Conservation (phyloP, 2,113 vertebrate genomes). For the Sminthopsis crassicaudata region DNA sequence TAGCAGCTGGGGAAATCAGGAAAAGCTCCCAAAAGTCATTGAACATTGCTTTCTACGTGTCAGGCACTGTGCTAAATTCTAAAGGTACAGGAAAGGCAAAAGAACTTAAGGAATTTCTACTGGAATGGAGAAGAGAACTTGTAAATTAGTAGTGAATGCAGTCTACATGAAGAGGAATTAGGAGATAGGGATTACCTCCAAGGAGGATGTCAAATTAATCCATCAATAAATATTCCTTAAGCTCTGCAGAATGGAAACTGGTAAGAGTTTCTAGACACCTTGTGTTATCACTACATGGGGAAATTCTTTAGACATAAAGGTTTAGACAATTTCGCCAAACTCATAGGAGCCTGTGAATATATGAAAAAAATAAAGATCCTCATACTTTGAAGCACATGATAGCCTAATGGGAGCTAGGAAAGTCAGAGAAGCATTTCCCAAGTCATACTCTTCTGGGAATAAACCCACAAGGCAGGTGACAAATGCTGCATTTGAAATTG, state of each 20-base stretch:
- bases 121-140: not conserved
- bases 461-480: slow-evolving; percentile 44
- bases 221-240: not conserved
- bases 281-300: not conserved
- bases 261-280: not conserved
- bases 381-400: slow-evolving; percentile 26
- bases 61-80: too few species aligned
- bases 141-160: not conserved
- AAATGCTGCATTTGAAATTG: slow-evolving; percentile 15
- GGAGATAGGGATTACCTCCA: not conserved
- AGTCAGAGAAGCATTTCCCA: slow-evolving; percentile 44
- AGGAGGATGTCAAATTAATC: not conserved
- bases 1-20: too few species aligned
- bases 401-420: slow-evolving; percentile 56
- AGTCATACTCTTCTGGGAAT: slow-evolving; percentile 18
- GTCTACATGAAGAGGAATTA: not conserved
- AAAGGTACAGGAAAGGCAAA: too few species aligned
- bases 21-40: too few species aligned
- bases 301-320: slow-evolving; percentile 19
- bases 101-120: too few species aligned
- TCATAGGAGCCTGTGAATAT: slow-evolving; percentile 49
- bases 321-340: slow-evolving; percentile 37
- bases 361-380: slow-evolving; percentile 4
- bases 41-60: too few species aligned
- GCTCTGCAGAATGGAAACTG: not conserved